Percentiles rank a stretch among this genome's conserved stretches.
Evolutionary conservation across 2,888 invertebrate genomes (phyloP).

Genomic region (Galerucella pusilla): DNA sequence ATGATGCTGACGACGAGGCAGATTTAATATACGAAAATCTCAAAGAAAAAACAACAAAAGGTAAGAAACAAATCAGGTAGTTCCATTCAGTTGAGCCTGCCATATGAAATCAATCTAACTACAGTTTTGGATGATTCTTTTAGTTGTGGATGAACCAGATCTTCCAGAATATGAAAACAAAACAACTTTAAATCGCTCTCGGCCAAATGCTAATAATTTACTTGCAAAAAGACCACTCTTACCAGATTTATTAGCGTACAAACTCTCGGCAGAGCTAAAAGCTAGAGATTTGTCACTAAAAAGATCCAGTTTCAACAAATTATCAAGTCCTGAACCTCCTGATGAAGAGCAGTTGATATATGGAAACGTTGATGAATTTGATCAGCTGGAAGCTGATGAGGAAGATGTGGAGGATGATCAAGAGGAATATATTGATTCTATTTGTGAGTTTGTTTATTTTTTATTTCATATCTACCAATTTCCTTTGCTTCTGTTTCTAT

Average conservation of each 20-base stretch:
- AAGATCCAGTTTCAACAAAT: not conserved
- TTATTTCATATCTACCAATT: no score
- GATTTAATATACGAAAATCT: no score
- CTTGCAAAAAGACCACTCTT: not conserved
- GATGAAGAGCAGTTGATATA: conserved; percentile 11
- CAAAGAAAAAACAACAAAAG: no score
- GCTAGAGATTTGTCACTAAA: not conserved
- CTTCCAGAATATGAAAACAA: conserved; percentile 18
- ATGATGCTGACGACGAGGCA: no score
- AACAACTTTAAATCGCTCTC: not conserved
- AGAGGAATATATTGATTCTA: conserved; percentile 24
- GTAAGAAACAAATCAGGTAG: no score
- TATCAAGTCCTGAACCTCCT: not conserved
- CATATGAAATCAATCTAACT: no score
- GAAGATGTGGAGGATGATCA: conserved; percentile 16
- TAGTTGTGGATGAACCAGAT: conserved; percentile 8
- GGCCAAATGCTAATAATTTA: not conserved
- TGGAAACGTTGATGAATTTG: conserved; percentile 11
- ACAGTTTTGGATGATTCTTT: not conserved
- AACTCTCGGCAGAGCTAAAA: conserved; percentile 22
- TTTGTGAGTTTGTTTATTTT: conserved; percentile 26
- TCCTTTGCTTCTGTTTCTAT: no score
- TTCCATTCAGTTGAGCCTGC: no score
- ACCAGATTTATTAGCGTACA: conserved; percentile 14
- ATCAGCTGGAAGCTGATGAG: not conserved